These are phyloP conservation scores for Struthidea cinerea DNA, from an alignment of 2,113 vertebrate species.

Conservation along the genomic window DNA sequence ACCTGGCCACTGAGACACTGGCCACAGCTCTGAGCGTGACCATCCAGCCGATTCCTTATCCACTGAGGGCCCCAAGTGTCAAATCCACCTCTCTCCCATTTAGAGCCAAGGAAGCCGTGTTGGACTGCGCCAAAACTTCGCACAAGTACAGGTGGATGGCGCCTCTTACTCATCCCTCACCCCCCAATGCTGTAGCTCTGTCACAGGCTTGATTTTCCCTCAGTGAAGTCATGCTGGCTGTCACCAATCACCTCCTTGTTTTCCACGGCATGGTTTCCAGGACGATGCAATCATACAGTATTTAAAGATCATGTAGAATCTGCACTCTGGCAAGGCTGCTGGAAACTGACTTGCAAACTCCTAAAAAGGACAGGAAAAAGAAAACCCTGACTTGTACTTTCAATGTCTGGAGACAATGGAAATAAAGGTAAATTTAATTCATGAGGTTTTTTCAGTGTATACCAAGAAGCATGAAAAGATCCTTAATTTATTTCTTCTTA, in stretches of 20 bases:
- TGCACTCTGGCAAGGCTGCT: not conserved
- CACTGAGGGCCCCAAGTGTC: not conserved
- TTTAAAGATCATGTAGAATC: not conserved
- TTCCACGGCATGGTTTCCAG: not conserved
- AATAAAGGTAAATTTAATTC: slow-evolving; percentile 51
- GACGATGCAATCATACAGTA: not conserved
- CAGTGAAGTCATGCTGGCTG: not conserved
- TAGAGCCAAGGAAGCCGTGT: rapidly evolving
- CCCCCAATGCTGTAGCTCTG: rapidly evolving
- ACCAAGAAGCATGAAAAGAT: slow-evolving; percentile 20
- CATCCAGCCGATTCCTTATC: too few species aligned
- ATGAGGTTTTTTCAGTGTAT: slow-evolving; percentile 4
- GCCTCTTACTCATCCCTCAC: rapidly evolving
- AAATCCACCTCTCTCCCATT: rapidly evolving
- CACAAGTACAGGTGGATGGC: rapidly evolving
- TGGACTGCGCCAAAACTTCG: not conserved
- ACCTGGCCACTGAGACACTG: not conserved
- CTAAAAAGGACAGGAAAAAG: not conserved
- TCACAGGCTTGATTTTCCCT: not conserved
- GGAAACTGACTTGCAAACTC: not conserved
- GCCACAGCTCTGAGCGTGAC: not conserved
- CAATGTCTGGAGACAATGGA: not conserved
- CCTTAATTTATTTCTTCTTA: slow-evolving; percentile 72
- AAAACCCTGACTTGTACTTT: not conserved
- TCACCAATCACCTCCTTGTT: not conserved